Percentiles rank a stretch among this genome's conserved stretches.
These are phyloP conservation scores for Lathronympha strigana DNA, from an alignment of 2,888 invertebrate genomes.

Conservation along the genomic window DNA sequence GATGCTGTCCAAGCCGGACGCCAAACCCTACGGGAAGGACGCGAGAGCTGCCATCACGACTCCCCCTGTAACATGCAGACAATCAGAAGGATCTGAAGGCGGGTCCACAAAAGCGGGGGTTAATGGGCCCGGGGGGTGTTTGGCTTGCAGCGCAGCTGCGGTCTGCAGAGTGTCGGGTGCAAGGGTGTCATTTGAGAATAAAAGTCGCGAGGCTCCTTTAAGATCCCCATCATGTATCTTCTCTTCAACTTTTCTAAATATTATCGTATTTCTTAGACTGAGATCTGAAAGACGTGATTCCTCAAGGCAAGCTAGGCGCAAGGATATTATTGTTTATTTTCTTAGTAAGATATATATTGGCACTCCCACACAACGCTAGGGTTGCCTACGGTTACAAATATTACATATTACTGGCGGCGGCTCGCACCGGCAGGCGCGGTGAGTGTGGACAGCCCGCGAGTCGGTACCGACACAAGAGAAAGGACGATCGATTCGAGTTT, in stretches of 20 bases:
- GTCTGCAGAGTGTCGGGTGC: constrained; percentile 4
- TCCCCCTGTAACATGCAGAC: not conserved
- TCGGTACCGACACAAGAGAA: too few relatives aligned
- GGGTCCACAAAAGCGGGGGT: not conserved
- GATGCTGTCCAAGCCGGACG: too few relatives aligned
- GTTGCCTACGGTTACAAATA: too few relatives aligned
- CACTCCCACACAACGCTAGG: too few relatives aligned
- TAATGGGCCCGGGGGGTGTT: not conserved
- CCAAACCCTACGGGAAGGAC: too few relatives aligned
- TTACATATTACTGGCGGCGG: too few relatives aligned
- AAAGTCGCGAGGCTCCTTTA: not conserved
- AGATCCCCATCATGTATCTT: not conserved
- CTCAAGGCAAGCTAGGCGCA: not conserved
- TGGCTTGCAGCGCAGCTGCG: not conserved
- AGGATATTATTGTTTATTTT: not conserved
- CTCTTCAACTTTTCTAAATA: not conserved
- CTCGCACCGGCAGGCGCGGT: too few relatives aligned
- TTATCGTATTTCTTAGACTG: not conserved
- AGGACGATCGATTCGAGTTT: too few relatives aligned
- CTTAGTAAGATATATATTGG: not conserved
- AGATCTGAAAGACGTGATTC: too few relatives aligned
- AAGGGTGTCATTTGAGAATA: not conserved
- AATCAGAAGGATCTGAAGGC: not conserved
- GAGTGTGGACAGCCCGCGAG: too few relatives aligned
- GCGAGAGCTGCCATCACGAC: too few relatives aligned